phyloP scores from a whole-genome alignment of 2,888 invertebrate genomes.

The Caradrina clavipalpis region DNA sequence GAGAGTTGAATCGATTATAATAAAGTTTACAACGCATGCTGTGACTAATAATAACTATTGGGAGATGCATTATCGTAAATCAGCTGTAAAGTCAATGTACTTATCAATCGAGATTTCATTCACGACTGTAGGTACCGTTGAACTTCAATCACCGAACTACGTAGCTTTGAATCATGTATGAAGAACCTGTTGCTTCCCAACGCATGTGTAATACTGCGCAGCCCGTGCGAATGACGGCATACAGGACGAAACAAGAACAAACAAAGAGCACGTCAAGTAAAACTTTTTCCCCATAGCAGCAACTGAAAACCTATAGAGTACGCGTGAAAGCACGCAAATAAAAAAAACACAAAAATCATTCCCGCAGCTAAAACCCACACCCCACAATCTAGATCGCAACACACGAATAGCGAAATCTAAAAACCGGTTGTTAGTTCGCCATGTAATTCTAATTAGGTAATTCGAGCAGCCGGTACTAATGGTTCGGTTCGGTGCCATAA shows the following conservation, averaged over 20 bases:
- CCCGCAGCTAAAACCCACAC: constrained; percentile 51
- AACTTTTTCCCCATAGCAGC: constrained; percentile 31
- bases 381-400: constrained; percentile 70
- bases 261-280: constrained; percentile 25
- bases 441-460: constrained; percentile 90
- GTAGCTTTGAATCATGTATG: constrained; percentile 37
- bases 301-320: constrained; percentile 40
- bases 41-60: constrained; percentile 61
- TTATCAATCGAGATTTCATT: constrained; percentile 39
- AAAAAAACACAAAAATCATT: constrained; percentile 59
- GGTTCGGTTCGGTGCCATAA: constrained; percentile 84
- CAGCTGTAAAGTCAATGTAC: constrained; percentile 43
- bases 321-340: constrained; percentile 46
- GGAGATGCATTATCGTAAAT: constrained; percentile 43
- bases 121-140: constrained; percentile 5
- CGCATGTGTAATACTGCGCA: constrained; percentile 16
- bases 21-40: constrained; percentile 68
- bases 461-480: constrained; percentile 85
- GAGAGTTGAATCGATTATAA: constrained; percentile 71
- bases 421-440: constrained; percentile 77
- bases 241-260: constrained; percentile 26
- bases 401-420: constrained; percentile 72
- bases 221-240: constrained; percentile 14
- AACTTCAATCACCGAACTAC: constrained; percentile 20
- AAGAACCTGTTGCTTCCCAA: constrained; percentile 53